Evolutionary conservation across 1,140 invertebrate genomes (phyloP), one percentile per base, ranked within the genome.

Genomic region (Calliopsis andreniformis): DNA sequence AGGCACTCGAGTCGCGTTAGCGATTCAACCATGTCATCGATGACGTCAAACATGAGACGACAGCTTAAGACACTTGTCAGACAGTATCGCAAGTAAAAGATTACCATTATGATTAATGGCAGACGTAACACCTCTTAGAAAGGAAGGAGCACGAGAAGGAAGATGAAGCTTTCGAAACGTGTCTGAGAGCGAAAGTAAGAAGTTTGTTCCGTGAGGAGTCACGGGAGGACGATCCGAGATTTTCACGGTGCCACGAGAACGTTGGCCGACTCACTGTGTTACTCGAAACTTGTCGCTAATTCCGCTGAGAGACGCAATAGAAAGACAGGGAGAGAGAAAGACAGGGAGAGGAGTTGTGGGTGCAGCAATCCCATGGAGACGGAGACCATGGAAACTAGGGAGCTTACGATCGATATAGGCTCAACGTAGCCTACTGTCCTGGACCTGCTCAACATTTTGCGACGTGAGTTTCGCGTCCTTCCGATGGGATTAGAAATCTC

Each of bases 311-410:
- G 35, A 71, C 20, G 47, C n/a, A n/a, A n/a, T n/a, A n/a, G n/a
- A n/a, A n/a, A 30, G 8, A 14, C 42, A 55, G 42, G 25, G 70
- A 47, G 43, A 32, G 67, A 25, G 49, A 35, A 10, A 68, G 23
- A 35, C 16, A 42, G 69, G 59, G 14, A 67, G 55, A 45, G 12
- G 2, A 58, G 16, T 7, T n/a, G 23, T 32, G 58, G 75, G 75
- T 77, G 58, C 47, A 71, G 49, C 45, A 77, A 77, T 68, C 73
- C 73, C 73, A 76, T 76, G 66, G 73, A 76, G 73, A 76, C 73
- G 73, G 73, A 76, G 73, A 76, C 73, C 66, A 76, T 76, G 73
- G 73, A 76, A 76, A 76, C 73, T 76, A 69, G 73, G 73, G 55
- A 67, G 73, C 55, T 32, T 12, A 35, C 64, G 73, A 76, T 76